phyloP scores from a whole-genome alignment of 2,113 vertebrate species.

The Dendropsophus ebraccatus region DNA sequence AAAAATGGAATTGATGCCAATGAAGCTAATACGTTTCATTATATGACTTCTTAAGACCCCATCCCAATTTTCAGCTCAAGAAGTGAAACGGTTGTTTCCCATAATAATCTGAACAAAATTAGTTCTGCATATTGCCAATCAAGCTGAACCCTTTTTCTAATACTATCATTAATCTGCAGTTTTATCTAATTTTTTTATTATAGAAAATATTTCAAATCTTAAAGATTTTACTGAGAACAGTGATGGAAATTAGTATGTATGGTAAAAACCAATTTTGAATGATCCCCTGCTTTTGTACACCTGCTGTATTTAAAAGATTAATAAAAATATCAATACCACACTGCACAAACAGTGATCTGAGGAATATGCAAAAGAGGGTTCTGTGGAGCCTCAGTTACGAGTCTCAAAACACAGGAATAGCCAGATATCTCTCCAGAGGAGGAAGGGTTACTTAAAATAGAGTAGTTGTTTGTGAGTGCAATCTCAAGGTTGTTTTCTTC shows the following conservation, averaged over 20 bases:
- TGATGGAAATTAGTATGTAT: background rate
- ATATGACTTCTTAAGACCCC: background rate
- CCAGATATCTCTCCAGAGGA: too few species aligned
- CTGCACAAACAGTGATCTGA: too few species aligned
- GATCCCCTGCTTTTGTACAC: too few species aligned
- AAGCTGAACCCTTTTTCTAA: background rate
- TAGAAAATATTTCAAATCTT: background rate
- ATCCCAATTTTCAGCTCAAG: background rate
- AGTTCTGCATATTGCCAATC: background rate
- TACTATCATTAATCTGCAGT: background rate
- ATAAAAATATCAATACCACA: too few species aligned
- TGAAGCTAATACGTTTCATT: background rate
- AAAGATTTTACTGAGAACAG: background rate
- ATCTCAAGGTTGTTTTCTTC: too few species aligned
- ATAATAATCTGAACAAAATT: background rate
- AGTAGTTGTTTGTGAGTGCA: too few species aligned
- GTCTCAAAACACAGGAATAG: too few species aligned
- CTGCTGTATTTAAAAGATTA: too few species aligned
- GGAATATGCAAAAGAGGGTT: too few species aligned
- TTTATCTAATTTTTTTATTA: background rate
- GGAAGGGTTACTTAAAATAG: too few species aligned
- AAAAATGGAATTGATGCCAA: background rate
- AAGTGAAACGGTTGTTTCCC: background rate
- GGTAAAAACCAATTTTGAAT: too few species aligned
- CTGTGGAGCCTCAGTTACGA: too few species aligned